A percentile compares a stretch with the other conserved stretches of the same genome.
Conservation (phyloP, 2,888 invertebrate genomes). For the Pristionchus maxplancki region DNA sequence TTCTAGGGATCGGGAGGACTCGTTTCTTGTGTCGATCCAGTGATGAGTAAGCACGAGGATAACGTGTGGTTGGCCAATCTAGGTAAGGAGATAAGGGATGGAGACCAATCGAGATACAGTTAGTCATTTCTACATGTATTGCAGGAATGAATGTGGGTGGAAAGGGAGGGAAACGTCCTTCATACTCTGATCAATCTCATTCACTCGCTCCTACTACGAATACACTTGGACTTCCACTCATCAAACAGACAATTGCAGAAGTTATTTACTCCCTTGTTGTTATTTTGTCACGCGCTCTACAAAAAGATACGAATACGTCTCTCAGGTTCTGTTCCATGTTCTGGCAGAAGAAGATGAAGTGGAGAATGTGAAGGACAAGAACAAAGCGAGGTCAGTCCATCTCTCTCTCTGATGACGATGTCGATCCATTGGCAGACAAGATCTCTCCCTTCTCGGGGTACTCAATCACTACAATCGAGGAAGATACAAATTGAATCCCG, state of each 20-base stretch:
- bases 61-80: conserved; percentile 78
- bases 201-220: conserved; percentile 73
- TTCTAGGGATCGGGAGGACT: conserved; percentile 73
- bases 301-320: no score
- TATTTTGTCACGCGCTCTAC: no score
- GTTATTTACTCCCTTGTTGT: conserved; percentile 41
- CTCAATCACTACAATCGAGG: conserved; percentile 76
- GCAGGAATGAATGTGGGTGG: conserved; percentile 53
- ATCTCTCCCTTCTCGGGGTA: conserved; percentile 77
- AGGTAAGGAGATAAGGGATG: no score
- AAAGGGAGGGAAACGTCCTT: conserved; percentile 50
- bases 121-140: neutral
- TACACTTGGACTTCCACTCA: conserved; percentile 76
- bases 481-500: conserved; percentile 77
- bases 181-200: conserved; percentile 55
- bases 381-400: conserved; percentile 60
- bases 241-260: conserved; percentile 75
- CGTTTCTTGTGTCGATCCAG: conserved; percentile 77
- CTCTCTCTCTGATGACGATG: no score
- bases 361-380: conserved; percentile 58
- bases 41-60: conserved; percentile 76
- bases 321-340: conserved; percentile 74
- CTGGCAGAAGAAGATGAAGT: conserved; percentile 74
- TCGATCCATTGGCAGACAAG: conserved; percentile 72
- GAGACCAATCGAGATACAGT: no score